Base-by-base conservation (phyloP, 2,797 vertebrate species). In the Danio albolineatus region DNA sequence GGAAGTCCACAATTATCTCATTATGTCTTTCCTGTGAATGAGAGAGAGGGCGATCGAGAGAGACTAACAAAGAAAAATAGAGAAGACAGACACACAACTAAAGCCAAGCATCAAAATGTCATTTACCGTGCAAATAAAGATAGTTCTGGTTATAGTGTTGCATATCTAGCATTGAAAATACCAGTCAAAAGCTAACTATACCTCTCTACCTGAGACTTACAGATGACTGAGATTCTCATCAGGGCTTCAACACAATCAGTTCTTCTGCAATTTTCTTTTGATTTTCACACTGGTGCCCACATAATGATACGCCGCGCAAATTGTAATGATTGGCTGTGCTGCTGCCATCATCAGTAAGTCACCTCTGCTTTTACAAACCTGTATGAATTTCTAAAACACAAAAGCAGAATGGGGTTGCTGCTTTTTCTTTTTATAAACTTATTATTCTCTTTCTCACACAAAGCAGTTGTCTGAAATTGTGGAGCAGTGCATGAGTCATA, bases 61-160 rank as follows among this genome's bases (percentile, higher is more conserved):
- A 61, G 59, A 61, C 59, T 19, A 14, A 36, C 21, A 41, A 19
- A 51, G 67, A 71, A n/a, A 54, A n/a, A 70, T 53, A 57, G 19
- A 54, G 21, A 73, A 61, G 17, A 66, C 19, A 56, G 14, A 76
- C 38, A 21, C 48, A 66, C 7, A 6, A 36, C 51, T 38, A 67
- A 51, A 76, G 39, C 17, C 17, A 41, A 66, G 39, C 13, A 46
- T 77, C 51, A 77, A 77, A 77, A 76, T 57, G 41, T 28, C 54
- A 70, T 70, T 72, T 56, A 69, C 41, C 57, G 17, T 0, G 13
- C 1, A 56, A 57, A 54, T 21, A 53, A 64, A 10, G 28, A 64
- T 51, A 7, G 12, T 73, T 44, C 19, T 57, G 53, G 12, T 53
- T 36, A n/a, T n/a, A 64, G 16, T 54, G 48, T 62, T 75, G 38